Conservation (phyloP, 2,888 invertebrate genomes). For the Lasioglossum oenotherae region DNA sequence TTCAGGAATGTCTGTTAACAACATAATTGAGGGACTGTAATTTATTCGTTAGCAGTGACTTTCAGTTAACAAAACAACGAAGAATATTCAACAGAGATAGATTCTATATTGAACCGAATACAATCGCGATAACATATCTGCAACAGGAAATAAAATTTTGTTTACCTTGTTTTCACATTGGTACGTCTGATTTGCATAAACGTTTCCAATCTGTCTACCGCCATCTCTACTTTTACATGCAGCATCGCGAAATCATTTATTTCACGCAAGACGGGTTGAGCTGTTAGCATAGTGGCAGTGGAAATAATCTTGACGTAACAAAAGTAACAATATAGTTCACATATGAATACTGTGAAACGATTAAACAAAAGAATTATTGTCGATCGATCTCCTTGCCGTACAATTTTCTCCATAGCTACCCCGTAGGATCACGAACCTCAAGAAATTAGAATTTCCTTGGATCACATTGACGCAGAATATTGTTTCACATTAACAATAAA, state of each 20-base stretch:
- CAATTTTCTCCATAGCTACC: background rate
- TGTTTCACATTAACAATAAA: background rate
- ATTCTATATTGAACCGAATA: background rate
- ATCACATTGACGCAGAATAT: background rate
- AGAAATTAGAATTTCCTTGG: background rate
- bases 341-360: background rate
- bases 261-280: background rate
- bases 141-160: background rate
- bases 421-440: background rate
- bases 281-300: background rate
- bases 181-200: background rate
- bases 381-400: background rate
- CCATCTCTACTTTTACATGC: background rate
- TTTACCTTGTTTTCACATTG: background rate
- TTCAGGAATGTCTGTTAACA: background rate
- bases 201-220: background rate
- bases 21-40: background rate
- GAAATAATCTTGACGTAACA: background rate
- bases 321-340: background rate
- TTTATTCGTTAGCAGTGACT: background rate
- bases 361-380: background rate
- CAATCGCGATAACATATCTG: background rate
- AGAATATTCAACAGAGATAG: background rate
- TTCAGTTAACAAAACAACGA: background rate
- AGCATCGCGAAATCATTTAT: background rate